A percentile compares a stretch with the other conserved stretches of the same genome.
These are phyloP conservation scores for Maccullochella peelii DNA, from an alignment of 2,113 vertebrate species.

Conservation along the genomic window DNA sequence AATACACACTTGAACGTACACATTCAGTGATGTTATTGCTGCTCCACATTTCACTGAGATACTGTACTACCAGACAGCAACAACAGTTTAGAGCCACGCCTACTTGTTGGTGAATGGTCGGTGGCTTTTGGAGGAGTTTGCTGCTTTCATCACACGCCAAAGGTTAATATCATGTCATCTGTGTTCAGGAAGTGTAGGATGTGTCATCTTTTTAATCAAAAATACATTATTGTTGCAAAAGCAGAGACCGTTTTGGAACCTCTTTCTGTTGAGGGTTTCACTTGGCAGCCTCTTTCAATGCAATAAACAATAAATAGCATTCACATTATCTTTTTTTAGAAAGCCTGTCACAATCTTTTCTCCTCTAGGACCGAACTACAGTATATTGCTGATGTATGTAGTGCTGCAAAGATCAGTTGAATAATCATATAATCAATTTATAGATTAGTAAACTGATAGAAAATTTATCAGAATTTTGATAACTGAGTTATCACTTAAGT, in stretches of 20 bases:
- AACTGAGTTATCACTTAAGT: too few relatives aligned
- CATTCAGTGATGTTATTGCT: not conserved
- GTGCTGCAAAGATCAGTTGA: not conserved
- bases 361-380: not conserved
- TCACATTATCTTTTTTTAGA: not conserved
- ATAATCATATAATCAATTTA: not conserved
- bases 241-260: not conserved
- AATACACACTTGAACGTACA: constrained; percentile 3
- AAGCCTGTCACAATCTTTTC: not conserved
- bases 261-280: not conserved
- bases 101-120: not conserved
- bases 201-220: not conserved
- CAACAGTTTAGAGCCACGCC: not conserved
- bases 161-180: not conserved
- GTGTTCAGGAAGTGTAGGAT: not conserved
- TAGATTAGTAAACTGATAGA: too few relatives aligned
- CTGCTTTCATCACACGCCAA: not conserved
- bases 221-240: not conserved
- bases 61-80: not conserved
- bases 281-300: not conserved
- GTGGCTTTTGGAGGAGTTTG: not conserved
- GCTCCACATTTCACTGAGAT: not conserved
- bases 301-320: not conserved
- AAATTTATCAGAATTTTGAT: too few relatives aligned
- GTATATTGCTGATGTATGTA: too few relatives aligned